phyloP scores from a whole-genome alignment of 2,888 invertebrate genomes.

The Latheticus oryzae region DNA sequence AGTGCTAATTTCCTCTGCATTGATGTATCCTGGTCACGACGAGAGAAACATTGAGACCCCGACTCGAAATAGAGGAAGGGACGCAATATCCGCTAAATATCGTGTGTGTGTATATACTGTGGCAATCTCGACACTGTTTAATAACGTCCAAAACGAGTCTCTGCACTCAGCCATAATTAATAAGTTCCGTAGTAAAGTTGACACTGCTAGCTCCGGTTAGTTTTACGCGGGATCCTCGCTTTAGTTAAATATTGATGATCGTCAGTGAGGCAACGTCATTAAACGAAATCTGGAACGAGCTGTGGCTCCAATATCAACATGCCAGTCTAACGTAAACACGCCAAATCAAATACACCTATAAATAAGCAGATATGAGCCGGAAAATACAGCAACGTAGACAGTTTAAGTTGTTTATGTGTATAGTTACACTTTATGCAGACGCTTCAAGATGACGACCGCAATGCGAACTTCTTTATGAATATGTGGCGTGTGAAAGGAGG shows the following conservation, averaged over 20 bases:
- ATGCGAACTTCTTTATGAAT: slow-evolving; percentile 48
- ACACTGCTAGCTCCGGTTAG: slow-evolving; percentile 35
- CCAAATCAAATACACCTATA: slow-evolving; percentile 58
- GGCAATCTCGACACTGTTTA: slow-evolving; percentile 27
- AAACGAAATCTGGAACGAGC: slow-evolving; percentile 47
- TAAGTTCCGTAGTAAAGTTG: slow-evolving; percentile 39
- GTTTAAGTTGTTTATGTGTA: slow-evolving; percentile 59
- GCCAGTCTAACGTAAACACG: slow-evolving; percentile 51
- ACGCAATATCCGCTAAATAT: slow-evolving; percentile 40
- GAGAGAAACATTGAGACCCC: too few relatives aligned
- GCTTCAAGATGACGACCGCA: slow-evolving; percentile 49
- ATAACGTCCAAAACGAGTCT: slow-evolving; percentile 27
- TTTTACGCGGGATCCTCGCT: slow-evolving; percentile 22
- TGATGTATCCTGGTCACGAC: too few relatives aligned
- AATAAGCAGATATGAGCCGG: slow-evolving; percentile 61
- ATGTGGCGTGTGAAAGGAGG: slow-evolving; percentile 31
- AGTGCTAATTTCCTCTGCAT: too few relatives aligned
- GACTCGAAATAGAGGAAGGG: slow-evolving; percentile 36
- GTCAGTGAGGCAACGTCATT: slow-evolving; percentile 40
- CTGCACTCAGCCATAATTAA: slow-evolving; percentile 37
- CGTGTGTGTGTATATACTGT: slow-evolving; percentile 22
- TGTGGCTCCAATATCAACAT: slow-evolving; percentile 44
- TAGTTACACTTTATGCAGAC: slow-evolving; percentile 53
- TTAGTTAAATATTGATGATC: slow-evolving; percentile 46
- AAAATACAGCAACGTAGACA: slow-evolving; percentile 57